Evolutionary conservation across 2,888 invertebrate genomes (phyloP).

Genomic region (Polyploca ridens): DNA sequence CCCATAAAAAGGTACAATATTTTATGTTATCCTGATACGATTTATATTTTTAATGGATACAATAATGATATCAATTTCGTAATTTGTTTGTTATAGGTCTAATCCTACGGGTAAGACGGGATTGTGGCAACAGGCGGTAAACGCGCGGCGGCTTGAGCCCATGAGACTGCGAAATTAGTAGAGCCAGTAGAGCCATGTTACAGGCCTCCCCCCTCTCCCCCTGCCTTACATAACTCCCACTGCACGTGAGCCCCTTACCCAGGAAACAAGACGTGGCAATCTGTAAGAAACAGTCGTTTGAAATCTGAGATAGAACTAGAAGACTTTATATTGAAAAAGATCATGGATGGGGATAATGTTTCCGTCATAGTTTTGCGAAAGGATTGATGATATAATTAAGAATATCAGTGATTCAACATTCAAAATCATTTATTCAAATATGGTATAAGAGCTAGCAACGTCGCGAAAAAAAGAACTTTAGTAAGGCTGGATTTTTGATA

Average conservation of each 20-base stretch:
- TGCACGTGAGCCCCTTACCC: constrained; percentile 34
- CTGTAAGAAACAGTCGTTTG: constrained; percentile 31
- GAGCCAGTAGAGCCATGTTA: constrained; percentile 48
- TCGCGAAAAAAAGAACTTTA: too few species aligned
- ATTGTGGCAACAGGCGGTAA: constrained; percentile 58
- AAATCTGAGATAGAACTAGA: constrained; percentile 20
- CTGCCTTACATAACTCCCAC: constrained; percentile 43
- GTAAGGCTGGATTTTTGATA: too few species aligned
- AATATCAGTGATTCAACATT: too few species aligned
- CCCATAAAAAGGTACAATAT: background rate
- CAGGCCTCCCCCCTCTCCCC: constrained; percentile 32
- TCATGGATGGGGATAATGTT: too few species aligned
- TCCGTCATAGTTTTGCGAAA: too few species aligned
- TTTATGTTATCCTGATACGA: background rate
- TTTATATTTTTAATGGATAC: background rate
- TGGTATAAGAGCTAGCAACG: too few species aligned
- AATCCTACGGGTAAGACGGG: constrained; percentile 58
- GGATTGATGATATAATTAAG: too few species aligned
- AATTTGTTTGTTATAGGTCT: constrained; percentile 57
- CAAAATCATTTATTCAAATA: too few species aligned
- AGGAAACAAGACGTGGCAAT: constrained; percentile 30
- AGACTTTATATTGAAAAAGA: too few species aligned
- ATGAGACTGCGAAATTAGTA: constrained; percentile 69
- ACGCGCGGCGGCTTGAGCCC: constrained; percentile 54
- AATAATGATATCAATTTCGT: constrained; percentile 45